Percentiles rank a stretch among this genome's conserved stretches.
phyloP scores from a whole-genome alignment of 2,797 vertebrate genomes.

The Liasis olivaceus region DNA sequence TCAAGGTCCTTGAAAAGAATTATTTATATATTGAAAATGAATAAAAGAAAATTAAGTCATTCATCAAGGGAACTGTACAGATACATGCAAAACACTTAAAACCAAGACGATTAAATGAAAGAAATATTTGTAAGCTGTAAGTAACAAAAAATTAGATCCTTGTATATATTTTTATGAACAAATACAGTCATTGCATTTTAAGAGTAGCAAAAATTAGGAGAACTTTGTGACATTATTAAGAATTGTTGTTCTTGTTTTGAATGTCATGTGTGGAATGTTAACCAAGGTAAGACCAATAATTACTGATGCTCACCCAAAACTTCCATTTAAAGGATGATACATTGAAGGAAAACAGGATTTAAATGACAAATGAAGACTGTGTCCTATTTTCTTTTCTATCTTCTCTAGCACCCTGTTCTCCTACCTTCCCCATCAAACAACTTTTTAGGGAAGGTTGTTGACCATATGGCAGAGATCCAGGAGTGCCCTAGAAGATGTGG shows the following conservation, averaged over 20 bases:
- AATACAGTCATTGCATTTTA: not conserved
- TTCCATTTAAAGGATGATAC: not conserved
- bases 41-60: not conserved
- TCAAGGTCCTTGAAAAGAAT: not conserved
- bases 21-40: not conserved
- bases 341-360: not conserved
- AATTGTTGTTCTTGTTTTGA: not conserved
- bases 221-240: not conserved
- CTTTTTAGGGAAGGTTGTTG: not conserved
- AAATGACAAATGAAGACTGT: not conserved
- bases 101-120: not conserved
- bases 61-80: not conserved
- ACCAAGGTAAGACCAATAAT: not conserved
- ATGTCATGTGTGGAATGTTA: not conserved
- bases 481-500: not conserved
- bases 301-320: not conserved
- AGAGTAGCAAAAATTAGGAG: not conserved
- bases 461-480: not conserved
- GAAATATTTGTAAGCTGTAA: not conserved
- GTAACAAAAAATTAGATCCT: not conserved
- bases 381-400: not conserved
- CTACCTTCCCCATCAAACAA: not conserved
- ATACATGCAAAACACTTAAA: not conserved
- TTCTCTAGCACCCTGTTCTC: not conserved
- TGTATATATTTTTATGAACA: not conserved